Evolutionary conservation across 2,113 vertebrate genomes (phyloP).

Genomic region (Arothron firmamentum): DNA sequence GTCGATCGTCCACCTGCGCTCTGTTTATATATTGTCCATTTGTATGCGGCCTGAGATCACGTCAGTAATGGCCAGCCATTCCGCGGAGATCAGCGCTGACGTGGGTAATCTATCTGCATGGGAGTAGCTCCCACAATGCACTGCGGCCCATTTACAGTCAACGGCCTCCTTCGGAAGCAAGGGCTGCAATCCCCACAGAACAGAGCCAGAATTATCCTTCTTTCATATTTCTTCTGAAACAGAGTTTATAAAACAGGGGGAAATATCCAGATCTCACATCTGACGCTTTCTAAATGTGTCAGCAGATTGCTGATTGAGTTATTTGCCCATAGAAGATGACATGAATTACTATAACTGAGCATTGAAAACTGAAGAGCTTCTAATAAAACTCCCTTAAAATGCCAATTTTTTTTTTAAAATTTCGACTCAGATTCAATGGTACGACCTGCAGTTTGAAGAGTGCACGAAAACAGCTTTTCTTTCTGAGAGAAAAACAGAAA

Average conservation of each 20-base stretch:
- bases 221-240: too few species aligned
- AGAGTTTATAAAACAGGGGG: too few species aligned
- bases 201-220: neutral
- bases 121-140: slow-evolving; percentile 44
- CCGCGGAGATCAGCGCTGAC: slow-evolving; percentile 58
- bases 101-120: slow-evolving; percentile 55
- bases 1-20: slow-evolving; percentile 57
- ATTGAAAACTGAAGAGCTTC: slow-evolving; percentile 22
- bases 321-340: slow-evolving; percentile 46
- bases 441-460: too few species aligned
- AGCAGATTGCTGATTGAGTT: slow-evolving; percentile 55
- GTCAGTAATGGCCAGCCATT: slow-evolving; percentile 55
- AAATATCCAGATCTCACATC: slow-evolving; percentile 40
- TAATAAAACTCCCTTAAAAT: too few species aligned
- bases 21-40: slow-evolving; percentile 52
- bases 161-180: slow-evolving; percentile 13
- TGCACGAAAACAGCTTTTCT: too few species aligned
- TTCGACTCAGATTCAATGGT: too few species aligned
- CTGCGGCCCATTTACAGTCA: slow-evolving; percentile 46
- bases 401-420: too few species aligned
- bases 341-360: slow-evolving; percentile 24
- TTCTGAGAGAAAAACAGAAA: too few species aligned
- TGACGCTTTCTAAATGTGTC: slow-evolving; percentile 47
- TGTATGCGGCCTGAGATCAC: slow-evolving; percentile 59
- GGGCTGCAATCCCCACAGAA: slow-evolving; percentile 12